Conservation (phyloP, 2,113 vertebrate species). For the Bungarus multicinctus region DNA sequence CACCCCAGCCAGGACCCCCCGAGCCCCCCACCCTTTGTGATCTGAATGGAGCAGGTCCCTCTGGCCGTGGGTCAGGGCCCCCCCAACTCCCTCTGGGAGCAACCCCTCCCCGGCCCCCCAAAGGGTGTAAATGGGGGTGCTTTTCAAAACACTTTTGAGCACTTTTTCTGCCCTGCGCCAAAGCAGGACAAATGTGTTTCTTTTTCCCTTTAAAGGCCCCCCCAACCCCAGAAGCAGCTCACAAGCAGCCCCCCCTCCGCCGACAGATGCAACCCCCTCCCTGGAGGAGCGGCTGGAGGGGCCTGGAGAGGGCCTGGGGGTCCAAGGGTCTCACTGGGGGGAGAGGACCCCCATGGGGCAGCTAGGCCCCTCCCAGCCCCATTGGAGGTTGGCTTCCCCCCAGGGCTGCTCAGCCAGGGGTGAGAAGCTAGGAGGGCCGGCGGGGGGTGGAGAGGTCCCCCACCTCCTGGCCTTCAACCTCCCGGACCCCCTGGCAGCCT, state of each 20-base stretch:
- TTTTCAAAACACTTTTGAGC: neutral
- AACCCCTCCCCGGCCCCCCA: no score
- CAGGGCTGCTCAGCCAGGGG: neutral
- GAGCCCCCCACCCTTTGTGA: neutral
- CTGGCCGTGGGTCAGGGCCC: no score
- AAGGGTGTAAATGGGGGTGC: no score
- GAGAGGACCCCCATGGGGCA: neutral
- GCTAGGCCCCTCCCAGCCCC: neutral
- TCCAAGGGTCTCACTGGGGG: neutral
- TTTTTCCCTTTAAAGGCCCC: neutral
- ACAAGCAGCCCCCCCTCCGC: neutral
- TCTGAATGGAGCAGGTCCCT: no score
- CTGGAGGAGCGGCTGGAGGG: neutral
- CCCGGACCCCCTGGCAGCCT: no score
- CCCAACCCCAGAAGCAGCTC: neutral
- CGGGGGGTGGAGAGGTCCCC: no score
- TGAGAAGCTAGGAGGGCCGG: no score
- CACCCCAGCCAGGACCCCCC: neutral
- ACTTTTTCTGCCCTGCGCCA: no score
- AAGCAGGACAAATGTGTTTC: neutral
- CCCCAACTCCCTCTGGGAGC: no score
- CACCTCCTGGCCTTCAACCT: no score
- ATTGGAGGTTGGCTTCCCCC: neutral
- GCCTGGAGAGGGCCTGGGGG: neutral
- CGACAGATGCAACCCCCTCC: fast-evolving